Conservation (phyloP, 2,113 vertebrate species). For the Pterophyllum scalare region DNA sequence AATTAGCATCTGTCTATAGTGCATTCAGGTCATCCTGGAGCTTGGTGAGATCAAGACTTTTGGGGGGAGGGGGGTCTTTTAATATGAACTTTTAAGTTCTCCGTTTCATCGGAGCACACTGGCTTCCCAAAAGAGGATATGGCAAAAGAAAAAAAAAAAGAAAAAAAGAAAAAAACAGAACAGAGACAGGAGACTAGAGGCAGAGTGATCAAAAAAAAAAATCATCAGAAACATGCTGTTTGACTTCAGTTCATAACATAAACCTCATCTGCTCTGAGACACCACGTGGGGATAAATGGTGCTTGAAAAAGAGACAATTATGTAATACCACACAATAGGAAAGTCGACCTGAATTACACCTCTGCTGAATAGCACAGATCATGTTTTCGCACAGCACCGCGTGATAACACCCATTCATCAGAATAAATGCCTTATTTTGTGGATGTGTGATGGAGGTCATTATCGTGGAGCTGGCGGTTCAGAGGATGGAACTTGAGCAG, state of each 20-base stretch:
- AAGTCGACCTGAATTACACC: conserved; percentile 6
- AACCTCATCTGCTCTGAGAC: conserved; percentile 34
- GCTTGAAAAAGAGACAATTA: conserved; percentile 47
- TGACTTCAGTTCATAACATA: conserved; percentile 3
- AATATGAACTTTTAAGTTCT: conserved; percentile 57
- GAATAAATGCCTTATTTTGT: conserved; percentile 15
- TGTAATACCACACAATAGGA: conserved; percentile 25
- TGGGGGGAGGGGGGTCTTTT: conserved; percentile 7
- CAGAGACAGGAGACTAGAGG: neutral
- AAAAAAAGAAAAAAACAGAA: neutral
- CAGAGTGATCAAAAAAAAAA: neutral
- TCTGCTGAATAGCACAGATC: conserved; percentile 2
- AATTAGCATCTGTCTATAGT: conserved; percentile 49
- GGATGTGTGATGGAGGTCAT: conserved; percentile 17
- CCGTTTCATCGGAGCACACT: conserved; percentile 17
- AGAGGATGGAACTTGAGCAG: conserved; percentile 21
- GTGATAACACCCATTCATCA: conserved; percentile 17
- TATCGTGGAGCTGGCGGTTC: conserved; percentile 28
- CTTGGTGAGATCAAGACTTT: conserved; percentile 40
- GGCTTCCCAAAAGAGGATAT: conserved; percentile 25
- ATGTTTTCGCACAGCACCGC: neutral
- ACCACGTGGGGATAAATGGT: conserved; percentile 24
- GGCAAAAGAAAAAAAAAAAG: conserved; percentile 8
- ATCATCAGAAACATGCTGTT: conserved; percentile 1
- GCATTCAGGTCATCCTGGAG: conserved; percentile 31